phyloP scores from a whole-genome alignment of 2,113 vertebrate genomes.

The Manacus vitellinus region DNA sequence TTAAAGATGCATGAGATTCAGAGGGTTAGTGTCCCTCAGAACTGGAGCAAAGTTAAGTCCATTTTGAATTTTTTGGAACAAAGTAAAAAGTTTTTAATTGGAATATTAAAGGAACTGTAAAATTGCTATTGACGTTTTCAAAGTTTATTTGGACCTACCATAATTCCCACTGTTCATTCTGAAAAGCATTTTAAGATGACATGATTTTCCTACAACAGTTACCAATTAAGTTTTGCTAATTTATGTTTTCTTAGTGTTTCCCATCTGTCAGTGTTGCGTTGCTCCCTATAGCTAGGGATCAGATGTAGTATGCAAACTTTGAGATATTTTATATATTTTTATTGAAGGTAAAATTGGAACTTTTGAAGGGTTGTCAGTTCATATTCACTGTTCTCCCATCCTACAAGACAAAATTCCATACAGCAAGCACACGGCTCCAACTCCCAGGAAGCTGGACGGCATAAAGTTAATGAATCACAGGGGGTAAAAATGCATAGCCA shows the following conservation, averaged over 20 bases:
- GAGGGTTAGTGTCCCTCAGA: background rate
- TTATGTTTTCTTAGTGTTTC: slow-evolving; percentile 19
- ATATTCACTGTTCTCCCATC: slow-evolving; percentile 51
- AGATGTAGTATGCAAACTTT: background rate
- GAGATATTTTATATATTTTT: background rate
- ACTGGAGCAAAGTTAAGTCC: background rate
- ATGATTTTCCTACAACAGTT: background rate
- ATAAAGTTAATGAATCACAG: slow-evolving; percentile 50
- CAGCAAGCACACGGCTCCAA: slow-evolving; percentile 66
- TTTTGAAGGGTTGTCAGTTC: slow-evolving; percentile 18
- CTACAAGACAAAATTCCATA: slow-evolving; percentile 76
- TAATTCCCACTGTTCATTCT: slow-evolving; percentile 20
- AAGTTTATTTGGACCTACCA: slow-evolving; percentile 8
- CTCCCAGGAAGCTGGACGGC: slow-evolving; percentile 29
- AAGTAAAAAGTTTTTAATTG: background rate
- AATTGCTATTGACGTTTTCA: background rate
- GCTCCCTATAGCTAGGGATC: background rate
- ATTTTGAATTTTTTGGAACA: slow-evolving; percentile 21
- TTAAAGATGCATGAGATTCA: slow-evolving; percentile 25
- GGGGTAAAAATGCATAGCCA: slow-evolving; percentile 55
- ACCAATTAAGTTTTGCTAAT: background rate
- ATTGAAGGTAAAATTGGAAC: slow-evolving; percentile 2
- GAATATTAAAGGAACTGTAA: slow-evolving; percentile 19
- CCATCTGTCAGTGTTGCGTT: background rate
- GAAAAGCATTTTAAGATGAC: background rate